Evolutionary conservation across 2,888 invertebrate species (phyloP).

Genomic region (Pterobdella sp.): DNA sequence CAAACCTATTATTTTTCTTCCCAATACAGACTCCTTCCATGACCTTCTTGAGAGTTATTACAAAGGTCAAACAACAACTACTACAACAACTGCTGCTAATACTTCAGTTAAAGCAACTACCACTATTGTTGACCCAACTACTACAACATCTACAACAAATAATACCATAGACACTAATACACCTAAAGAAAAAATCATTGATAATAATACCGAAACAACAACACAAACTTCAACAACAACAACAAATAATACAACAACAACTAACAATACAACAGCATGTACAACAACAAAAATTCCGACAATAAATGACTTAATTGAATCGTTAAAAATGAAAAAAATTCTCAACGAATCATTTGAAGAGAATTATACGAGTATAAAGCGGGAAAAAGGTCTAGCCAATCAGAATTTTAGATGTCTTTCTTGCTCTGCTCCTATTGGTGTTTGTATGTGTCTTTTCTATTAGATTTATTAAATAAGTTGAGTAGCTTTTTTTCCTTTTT

Average conservation of each 20-base stretch:
- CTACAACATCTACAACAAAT: not conserved
- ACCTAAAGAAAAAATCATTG: not conserved
- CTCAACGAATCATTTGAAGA: not conserved
- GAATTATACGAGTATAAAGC: constrained; percentile 8
- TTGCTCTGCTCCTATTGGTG: constrained; percentile 55
- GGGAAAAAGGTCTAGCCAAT: constrained; percentile 72
- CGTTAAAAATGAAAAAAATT: not conserved
- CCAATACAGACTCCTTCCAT: constrained; percentile 9
- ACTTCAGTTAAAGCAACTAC: too few species aligned
- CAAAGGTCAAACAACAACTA: not conserved
- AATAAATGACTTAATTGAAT: not conserved
- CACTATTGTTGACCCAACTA: not conserved
- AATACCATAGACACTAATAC: not conserved
- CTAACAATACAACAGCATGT: not conserved
- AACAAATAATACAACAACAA: not conserved
- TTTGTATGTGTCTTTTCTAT: constrained; percentile 41
- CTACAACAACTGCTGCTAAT: not conserved
- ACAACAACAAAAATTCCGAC: not conserved
- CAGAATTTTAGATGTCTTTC: constrained; percentile 79
- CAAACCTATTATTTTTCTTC: too few species aligned
- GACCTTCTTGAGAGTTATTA: not conserved
- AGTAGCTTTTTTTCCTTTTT: too few species aligned
- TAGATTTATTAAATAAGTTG: too few species aligned
- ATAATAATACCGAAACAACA: not conserved
- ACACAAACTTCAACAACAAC: not conserved